phyloP scores from a whole-genome alignment of 2,797 vertebrate species.

The Lacerta viridis region DNA sequence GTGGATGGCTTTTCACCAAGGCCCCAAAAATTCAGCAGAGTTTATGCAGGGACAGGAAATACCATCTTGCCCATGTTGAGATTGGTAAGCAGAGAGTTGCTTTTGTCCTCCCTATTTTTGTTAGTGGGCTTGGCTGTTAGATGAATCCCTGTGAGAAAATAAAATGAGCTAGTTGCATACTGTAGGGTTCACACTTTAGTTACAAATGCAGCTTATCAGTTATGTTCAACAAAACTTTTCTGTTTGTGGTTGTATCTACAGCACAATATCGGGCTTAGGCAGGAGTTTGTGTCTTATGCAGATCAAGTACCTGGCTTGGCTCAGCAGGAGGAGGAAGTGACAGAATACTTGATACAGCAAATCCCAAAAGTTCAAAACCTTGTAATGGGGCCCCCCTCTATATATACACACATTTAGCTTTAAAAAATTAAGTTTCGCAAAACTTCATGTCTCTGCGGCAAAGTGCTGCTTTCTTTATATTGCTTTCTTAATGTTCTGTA shows the following conservation, averaged over 20 bases:
- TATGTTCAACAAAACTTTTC: background rate
- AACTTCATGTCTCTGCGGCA: background rate
- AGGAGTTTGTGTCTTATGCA: background rate
- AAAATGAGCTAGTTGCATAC: background rate
- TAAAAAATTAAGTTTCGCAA: background rate
- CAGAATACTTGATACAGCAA: background rate
- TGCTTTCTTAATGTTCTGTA: background rate
- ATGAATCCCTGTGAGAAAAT: background rate
- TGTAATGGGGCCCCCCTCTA: background rate
- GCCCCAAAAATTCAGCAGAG: background rate
- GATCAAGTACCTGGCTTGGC: background rate
- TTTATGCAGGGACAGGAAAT: background rate
- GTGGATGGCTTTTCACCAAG: background rate
- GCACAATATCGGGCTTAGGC: background rate
- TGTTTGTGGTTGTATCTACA: background rate
- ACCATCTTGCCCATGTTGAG: too few species aligned
- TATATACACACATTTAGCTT: background rate
- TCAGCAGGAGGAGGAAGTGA: background rate
- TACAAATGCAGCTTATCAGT: background rate
- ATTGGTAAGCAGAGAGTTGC: background rate
- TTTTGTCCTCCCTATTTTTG: background rate
- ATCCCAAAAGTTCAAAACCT: background rate
- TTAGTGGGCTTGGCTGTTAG: background rate
- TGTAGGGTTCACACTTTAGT: background rate
- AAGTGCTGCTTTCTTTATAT: too few species aligned